Evolutionary conservation across 1,140 invertebrate genomes (phyloP), one percentile per base, ranked within the genome.

Genomic region (Heliconius himera): DNA sequence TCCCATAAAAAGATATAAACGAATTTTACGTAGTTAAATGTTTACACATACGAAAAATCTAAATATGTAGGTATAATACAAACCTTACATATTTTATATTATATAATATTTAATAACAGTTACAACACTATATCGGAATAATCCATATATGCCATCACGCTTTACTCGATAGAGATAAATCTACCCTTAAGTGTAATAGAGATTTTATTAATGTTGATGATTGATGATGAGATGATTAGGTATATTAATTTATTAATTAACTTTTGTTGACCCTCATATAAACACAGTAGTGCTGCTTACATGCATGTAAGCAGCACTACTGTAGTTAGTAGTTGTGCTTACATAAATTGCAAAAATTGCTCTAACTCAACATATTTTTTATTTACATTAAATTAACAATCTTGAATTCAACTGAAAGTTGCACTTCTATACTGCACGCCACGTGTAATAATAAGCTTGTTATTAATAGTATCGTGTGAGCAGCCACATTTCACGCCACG

Each of bases 371-470:
- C 49, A 5, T 20, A 41, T 51, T 54, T 0, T 54, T 54, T 54
- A 54, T n/a, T 54, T n/a, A n/a, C 20, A 66, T 66, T 29, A 66
- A 66, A 66, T 60, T 29, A 2, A 26, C 22, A 22, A 13, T 26
- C 2, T 60, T 8, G 4, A 60, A 26, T 18, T 4, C 5, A 13
- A 29, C 60, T 29, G 13, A 9, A 56, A 56, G 54, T 22, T 56
- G n/a, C 60, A 66, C 60, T 26, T 66, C 54, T 26, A 22, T 66
- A 29, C 3, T 29, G 60, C 26, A 66, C 11, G 4, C 60, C 60
- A 18, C 60, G 60, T 66, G n/a, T 66, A 66, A 66, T 66, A 22
- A 26, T 29, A 66, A 66, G 18, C 60, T 66, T 66, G 26, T 66
- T 66, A 66, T 66, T 66, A 26, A 66, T 66, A 66, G 26, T 29